phyloP scores from a whole-genome alignment of 2,888 invertebrate genomes.

The Leptarthrus brevirostris region DNA sequence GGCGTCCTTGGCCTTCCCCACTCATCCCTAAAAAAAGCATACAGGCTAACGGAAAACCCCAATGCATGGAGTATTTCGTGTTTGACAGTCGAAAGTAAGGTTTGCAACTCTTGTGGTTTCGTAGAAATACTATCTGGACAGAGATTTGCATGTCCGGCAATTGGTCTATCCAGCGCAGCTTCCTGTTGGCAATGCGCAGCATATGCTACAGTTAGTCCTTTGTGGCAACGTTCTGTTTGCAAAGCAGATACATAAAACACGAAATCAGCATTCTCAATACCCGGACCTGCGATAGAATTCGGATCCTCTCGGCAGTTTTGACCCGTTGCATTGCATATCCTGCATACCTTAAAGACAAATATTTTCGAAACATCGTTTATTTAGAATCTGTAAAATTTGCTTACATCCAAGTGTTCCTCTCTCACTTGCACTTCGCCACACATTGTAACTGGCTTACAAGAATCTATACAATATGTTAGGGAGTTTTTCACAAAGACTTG shows the following conservation, averaged over 20 bases:
- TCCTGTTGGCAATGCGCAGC: constrained; percentile 99
- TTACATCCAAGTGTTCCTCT: constrained; percentile 91
- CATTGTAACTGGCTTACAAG: constrained; percentile 85
- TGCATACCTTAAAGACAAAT: constrained; percentile 75
- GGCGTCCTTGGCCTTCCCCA: constrained; percentile 89
- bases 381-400: constrained; percentile 60
- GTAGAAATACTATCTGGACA: constrained; percentile 95
- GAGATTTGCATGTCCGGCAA: constrained; percentile 98
- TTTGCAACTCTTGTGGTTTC: constrained; percentile 89
- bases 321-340: constrained; percentile 87
- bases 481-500: constrained; percentile 88
- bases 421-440: constrained; percentile 97
- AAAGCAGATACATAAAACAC: constrained; percentile 96
- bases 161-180: constrained; percentile 92
- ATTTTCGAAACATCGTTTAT: not conserved
- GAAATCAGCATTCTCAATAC: constrained; percentile 89
- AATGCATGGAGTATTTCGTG: constrained; percentile 98
- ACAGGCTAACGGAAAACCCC: constrained; percentile 96
- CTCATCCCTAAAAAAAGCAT: constrained; percentile 90
- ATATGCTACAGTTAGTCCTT: constrained; percentile 93
- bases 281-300: constrained; percentile 71
- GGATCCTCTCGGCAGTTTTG: constrained; percentile 78
- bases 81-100: constrained; percentile 93
- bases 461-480: constrained; percentile 87
- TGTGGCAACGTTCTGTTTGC: constrained; percentile 91